Percentiles rank a stretch among this genome's conserved stretches.
phyloP scores from a whole-genome alignment of 2,113 vertebrate species.

The Piaya cayana region DNA sequence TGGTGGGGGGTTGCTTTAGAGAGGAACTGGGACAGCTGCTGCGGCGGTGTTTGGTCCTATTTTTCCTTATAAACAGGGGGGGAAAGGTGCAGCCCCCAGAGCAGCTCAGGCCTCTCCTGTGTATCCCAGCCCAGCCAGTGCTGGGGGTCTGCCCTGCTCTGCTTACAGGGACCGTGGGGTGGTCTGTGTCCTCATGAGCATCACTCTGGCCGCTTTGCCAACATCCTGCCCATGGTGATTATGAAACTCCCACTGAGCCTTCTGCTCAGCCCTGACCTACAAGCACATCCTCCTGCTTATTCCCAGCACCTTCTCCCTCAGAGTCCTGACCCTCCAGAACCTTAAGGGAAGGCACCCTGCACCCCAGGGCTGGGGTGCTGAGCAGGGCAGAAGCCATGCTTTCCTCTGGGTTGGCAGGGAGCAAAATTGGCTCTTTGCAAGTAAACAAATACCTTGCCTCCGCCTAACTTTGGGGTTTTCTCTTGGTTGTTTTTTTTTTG shows the following conservation, averaged over 20 bases:
- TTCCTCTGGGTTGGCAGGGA: neutral
- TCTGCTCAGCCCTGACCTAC: neutral
- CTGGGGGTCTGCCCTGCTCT: neutral
- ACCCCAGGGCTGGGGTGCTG: neutral
- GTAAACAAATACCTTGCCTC: neutral
- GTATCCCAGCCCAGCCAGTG: neutral
- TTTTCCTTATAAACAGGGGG: neutral
- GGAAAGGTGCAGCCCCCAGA: accelerated
- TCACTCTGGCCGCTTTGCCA: accelerated
- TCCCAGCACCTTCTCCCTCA: neutral
- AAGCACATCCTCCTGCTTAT: accelerated
- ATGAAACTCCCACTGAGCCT: neutral
- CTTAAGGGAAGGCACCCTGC: neutral
- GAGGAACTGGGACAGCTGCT: neutral
- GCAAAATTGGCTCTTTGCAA: neutral
- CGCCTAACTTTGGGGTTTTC: accelerated
- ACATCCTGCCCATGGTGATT: neutral
- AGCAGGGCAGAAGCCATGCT: accelerated
- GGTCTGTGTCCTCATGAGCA: neutral
- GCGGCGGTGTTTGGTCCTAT: accelerated
- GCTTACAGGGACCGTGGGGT: accelerated
- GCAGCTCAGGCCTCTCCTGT: accelerated
- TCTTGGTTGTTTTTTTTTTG: neutral
- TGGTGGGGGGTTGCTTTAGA: accelerated
- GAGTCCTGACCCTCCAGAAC: neutral